Evolutionary conservation across 2,113 vertebrate species (phyloP), one percentile per base, ranked within the genome.

Genomic region (Paramormyrops kingsleyae): DNA sequence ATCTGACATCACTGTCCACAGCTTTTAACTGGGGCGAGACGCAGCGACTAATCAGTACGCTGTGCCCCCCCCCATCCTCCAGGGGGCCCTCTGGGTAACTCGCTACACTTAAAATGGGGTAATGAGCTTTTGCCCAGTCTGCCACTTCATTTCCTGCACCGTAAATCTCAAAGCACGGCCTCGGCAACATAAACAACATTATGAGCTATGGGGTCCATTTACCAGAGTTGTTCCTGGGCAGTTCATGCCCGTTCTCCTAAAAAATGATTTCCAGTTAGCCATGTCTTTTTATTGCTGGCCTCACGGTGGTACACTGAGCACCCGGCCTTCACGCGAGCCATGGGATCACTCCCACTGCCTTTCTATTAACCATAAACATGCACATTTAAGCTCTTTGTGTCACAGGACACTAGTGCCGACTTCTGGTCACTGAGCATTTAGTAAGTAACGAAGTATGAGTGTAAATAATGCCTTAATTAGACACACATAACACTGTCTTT

Each of bases 401-500:
- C 70, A 39, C 70, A 31, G 31, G 10, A 17, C 70, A 77, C 31
- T 35, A 35, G 17, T 77, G 31, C 5, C 13, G 31, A 39, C 15
- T 12, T 6, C 70, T 77, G 70, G 15, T 77, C 70, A 42, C 35
- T n/a, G 12, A 31, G 35, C 35, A 1, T 66, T 66, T 66, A 66
- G n/a, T 27, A n/a, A 66, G 27, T 66, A 66, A n/a, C 92, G 90
- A 21, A 59, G 56, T 59, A 21, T 21, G 56, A 59, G 6, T 8
- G 21, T 59, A 59, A 59, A 59, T 59, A 91, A 89, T 50, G 90
- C 90, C 92, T 93, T 93, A 94, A 95, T 96, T 95, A 95, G 92
- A 93, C 49, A 89, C 89, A 95, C 93, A 95, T 94, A 93, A 95
- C 94, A 94, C 89, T 6, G 84, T 90, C 90, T 92, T 93, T 91